Conservation (phyloP, 2,888 invertebrate genomes). For the Catocala sponsa region DNA sequence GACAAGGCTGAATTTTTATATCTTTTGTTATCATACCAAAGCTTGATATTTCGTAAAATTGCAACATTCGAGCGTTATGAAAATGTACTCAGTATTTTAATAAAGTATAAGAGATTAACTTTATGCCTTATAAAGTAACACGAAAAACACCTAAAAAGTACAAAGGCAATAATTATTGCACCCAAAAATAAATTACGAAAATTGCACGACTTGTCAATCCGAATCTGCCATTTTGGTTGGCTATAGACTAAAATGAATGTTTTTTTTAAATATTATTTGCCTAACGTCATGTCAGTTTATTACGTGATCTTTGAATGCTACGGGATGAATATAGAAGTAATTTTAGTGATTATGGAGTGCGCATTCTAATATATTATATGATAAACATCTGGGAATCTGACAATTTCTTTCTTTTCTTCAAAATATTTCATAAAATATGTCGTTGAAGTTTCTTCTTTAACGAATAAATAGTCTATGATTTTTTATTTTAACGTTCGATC, state of each 20-base stretch:
- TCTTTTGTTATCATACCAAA: slow-evolving; percentile 87
- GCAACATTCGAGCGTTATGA: slow-evolving; percentile 63
- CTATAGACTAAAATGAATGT: slow-evolving; percentile 62
- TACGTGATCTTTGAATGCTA: too few species aligned
- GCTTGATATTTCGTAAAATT: slow-evolving; percentile 75
- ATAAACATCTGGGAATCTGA: too few species aligned
- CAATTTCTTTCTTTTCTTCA: too few species aligned
- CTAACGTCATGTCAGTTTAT: slow-evolving; percentile 4
- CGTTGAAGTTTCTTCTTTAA: too few species aligned
- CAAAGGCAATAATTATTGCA: slow-evolving; percentile 71
- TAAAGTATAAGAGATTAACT: slow-evolving; percentile 40
- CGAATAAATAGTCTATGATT: too few species aligned
- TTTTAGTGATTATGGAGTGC: too few species aligned
- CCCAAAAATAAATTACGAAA: slow-evolving; percentile 84
- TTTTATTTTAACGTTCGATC: too few species aligned
- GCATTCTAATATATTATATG: too few species aligned
- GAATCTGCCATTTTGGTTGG: slow-evolving; percentile 85
- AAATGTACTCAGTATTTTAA: slow-evolving; percentile 47
- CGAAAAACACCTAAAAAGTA: slow-evolving; percentile 58
- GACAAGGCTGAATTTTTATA: slow-evolving; percentile 82
- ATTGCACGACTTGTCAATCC: slow-evolving; percentile 83
- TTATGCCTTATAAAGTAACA: slow-evolving; percentile 55
- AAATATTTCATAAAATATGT: too few species aligned
- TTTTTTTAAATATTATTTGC: slow-evolving; percentile 32
- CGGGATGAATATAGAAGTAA: too few species aligned